These are phyloP conservation scores for Apis cerana DNA, from an alignment of 1,140 invertebrate genomes.

Conservation along the genomic window DNA sequence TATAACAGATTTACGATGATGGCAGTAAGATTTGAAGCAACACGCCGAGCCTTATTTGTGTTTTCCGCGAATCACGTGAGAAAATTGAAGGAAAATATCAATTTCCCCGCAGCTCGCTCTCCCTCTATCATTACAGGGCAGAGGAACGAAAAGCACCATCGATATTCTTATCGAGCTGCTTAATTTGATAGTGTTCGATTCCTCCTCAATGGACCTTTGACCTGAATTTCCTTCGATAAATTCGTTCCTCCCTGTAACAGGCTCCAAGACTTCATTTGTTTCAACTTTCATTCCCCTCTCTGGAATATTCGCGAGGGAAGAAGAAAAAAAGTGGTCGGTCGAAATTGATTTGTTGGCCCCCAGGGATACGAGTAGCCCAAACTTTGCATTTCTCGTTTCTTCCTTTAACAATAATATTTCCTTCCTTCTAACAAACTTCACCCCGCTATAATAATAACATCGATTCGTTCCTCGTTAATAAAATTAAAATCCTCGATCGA, in stretches of 20 bases:
- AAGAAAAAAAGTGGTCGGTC: neutral
- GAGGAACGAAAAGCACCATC: no score
- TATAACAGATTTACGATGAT: neutral
- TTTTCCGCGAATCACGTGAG: slow-evolving; percentile 7
- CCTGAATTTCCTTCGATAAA: slow-evolving; percentile 45
- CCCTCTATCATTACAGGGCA: slow-evolving; percentile 13
- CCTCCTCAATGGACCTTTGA: slow-evolving; percentile 31
- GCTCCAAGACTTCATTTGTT: slow-evolving; percentile 41
- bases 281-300: slow-evolving; percentile 7
- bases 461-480: neutral
- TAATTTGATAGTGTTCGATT: slow-evolving; percentile 45
- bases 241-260: slow-evolving; percentile 25
- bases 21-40: neutral
- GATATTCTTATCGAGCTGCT: slow-evolving; percentile 33
- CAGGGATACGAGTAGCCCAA: slow-evolving; percentile 7
- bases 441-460: neutral
- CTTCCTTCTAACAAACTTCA: no score
- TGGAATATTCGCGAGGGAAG: neutral
- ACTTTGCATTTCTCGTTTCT: neutral
- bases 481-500: neutral
- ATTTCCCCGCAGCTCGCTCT: slow-evolving; percentile 5
- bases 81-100: slow-evolving; percentile 39
- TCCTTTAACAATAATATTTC: no score
- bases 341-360: slow-evolving; percentile 9
- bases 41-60: neutral